Evolutionary conservation across 2,888 invertebrate species (phyloP), one percentile per base, ranked within the genome.

Genomic region (Heliconius ethilla): DNA sequence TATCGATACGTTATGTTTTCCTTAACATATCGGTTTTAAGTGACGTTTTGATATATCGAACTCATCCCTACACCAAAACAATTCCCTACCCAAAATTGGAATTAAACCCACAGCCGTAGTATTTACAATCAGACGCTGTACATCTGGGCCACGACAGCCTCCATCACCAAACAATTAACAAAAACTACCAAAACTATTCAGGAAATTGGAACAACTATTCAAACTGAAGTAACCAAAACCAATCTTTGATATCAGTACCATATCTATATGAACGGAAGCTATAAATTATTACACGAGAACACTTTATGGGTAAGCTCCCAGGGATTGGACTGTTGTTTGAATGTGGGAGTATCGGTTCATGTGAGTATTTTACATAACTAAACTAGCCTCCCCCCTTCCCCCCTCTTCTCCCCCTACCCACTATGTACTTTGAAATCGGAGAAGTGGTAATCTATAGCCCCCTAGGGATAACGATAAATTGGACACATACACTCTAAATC

Each of bases 221-320:
- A 69, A 40, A 75, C 40, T 69, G 33, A 51, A 29, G 33, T 27
- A 40, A 27, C 29, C 18, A 40, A 75, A 62, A 25, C 37, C 87
- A 62, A 62, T 73, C 40, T 63, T 67, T 27, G 45, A 74, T 77
- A 77, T 73, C 59, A 33, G 86, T 84, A 74, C 67, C 29, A 59
- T 74, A 69, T 69, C 69, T 69, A 70, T 73, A 66, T 67, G 62
- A 72, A 18, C 45, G 73, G 67, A 83, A 83, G 88, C 90, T 89
- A 92, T 92, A 91, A 92, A 92, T 92, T 91, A 92, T 92, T 90
- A 88, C 88, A 86, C 87, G 87, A 87, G 88, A 87, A 90, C 91
- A 91, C 90, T 91, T 90, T 87, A 87, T 87, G 91, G 91, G 90
- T 89, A 88, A 89, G 89, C 89, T 88, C 87, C 78, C 85, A 87